phyloP scores from a whole-genome alignment of 2,113 vertebrate genomes.

The Himantopus leucocephalus region DNA sequence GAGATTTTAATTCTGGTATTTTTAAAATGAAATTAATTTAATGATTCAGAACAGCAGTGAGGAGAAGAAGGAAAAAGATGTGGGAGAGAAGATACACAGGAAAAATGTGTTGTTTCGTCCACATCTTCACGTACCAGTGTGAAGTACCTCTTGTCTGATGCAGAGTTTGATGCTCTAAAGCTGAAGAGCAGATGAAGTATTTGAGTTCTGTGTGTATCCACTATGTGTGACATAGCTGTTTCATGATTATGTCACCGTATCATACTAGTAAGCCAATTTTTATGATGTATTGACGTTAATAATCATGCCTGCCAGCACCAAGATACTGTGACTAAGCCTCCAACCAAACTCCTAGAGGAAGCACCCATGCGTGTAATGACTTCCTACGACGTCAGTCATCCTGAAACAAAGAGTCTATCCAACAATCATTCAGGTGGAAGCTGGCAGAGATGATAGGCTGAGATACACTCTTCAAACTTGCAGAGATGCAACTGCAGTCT shows the following conservation, averaged over 20 bases:
- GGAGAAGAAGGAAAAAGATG: neutral
- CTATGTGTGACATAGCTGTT: neutral
- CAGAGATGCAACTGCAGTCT: neutral
- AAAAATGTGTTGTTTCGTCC: neutral
- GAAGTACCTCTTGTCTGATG: neutral
- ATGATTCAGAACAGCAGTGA: neutral
- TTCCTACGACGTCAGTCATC: neutral
- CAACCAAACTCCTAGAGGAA: neutral
- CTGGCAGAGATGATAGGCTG: neutral
- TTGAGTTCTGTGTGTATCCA: neutral
- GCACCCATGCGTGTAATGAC: neutral
- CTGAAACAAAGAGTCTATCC: neutral
- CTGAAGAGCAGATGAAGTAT: neutral
- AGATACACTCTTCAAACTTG: neutral
- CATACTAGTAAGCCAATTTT: neutral
- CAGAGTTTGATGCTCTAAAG: neutral
- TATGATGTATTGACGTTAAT: neutral
- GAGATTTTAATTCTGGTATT: neutral
- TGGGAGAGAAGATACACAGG: neutral
- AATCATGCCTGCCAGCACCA: neutral
- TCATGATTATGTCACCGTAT: neutral
- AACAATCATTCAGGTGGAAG: neutral
- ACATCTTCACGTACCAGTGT: rapidly evolving
- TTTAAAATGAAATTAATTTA: neutral
- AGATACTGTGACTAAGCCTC: neutral